A percentile compares a stretch with the other conserved stretches of the same genome.
Evolutionary conservation across 1,140 invertebrate genomes (phyloP).

Genomic region (Pseudomyrmex flavicornis): DNA sequence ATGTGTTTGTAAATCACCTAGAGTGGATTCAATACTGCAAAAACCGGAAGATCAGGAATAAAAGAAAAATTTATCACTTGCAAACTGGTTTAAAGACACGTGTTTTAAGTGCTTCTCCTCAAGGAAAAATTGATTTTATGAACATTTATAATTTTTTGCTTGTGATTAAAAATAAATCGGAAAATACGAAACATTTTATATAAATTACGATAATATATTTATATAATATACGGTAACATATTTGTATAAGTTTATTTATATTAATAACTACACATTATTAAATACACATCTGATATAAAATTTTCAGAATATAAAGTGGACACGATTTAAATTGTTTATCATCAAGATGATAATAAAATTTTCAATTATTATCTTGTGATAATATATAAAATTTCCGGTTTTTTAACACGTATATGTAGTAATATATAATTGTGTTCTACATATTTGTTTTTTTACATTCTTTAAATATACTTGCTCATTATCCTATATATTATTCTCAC

Average conservation of each 20-base stretch:
- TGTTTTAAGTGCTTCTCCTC: slow-evolving; percentile 17
- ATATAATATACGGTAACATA: too few relatives aligned
- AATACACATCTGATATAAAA: too few relatives aligned
- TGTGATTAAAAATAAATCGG: not conserved
- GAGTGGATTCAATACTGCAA: not conserved
- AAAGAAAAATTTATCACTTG: too few relatives aligned
- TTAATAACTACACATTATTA: too few relatives aligned
- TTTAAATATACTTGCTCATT: not conserved
- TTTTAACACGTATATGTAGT: too few relatives aligned
- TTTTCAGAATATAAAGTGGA: not conserved
- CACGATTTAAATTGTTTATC: not conserved
- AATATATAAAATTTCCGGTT: too few relatives aligned
- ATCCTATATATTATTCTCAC: not conserved
- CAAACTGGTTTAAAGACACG: slow-evolving; percentile 25
- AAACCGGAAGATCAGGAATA: not conserved
- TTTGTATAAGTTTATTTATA: too few relatives aligned
- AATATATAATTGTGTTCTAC: not conserved
- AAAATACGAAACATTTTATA: not conserved
- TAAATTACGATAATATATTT: not conserved
- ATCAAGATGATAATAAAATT: not conserved
- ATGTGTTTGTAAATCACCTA: not conserved
- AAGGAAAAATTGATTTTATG: too few relatives aligned
- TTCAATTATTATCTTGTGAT: not conserved
- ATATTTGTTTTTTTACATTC: not conserved
- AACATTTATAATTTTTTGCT: not conserved